These are phyloP conservation scores for Cryptosula pallasiana DNA, from an alignment of 2,888 invertebrate genomes.

Conservation along the genomic window DNA sequence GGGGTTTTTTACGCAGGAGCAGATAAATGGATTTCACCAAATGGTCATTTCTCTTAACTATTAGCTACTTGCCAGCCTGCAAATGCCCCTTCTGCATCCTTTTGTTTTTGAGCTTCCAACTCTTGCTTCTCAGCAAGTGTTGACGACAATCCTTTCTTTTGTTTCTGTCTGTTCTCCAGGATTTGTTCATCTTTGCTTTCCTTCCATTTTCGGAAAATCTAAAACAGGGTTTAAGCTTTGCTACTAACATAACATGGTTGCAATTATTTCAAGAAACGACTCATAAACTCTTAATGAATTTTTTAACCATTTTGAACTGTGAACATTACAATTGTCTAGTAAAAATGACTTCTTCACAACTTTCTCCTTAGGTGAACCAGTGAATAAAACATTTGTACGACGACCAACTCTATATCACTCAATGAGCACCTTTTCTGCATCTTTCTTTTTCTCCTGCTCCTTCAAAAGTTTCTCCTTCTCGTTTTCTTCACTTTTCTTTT, in stretches of 20 bases:
- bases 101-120: neutral
- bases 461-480: constrained; percentile 40
- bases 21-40: no score
- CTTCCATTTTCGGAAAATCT: constrained; percentile 22
- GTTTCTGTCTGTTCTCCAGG: neutral
- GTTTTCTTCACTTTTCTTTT: constrained; percentile 59
- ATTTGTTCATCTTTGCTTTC: constrained; percentile 22
- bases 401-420: no score
- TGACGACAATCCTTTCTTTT: neutral
- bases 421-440: constrained; percentile 32
- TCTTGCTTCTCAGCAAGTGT: neutral
- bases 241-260: no score
- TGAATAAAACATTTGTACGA: no score
- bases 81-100: constrained; percentile 18
- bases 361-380: no score
- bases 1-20: neutral
- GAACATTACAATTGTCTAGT: no score
- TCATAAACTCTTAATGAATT: no score
- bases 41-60: neutral
- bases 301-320: no score
- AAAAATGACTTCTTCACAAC: no score
- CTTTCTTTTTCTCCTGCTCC: constrained; percentile 35
- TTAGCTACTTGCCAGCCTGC: constrained; percentile 4
- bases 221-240: no score
- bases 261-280: no score